These are phyloP conservation scores for Sebastes goodei DNA, from an alignment of 2,797 vertebrate genomes.

Conservation along the genomic window DNA sequence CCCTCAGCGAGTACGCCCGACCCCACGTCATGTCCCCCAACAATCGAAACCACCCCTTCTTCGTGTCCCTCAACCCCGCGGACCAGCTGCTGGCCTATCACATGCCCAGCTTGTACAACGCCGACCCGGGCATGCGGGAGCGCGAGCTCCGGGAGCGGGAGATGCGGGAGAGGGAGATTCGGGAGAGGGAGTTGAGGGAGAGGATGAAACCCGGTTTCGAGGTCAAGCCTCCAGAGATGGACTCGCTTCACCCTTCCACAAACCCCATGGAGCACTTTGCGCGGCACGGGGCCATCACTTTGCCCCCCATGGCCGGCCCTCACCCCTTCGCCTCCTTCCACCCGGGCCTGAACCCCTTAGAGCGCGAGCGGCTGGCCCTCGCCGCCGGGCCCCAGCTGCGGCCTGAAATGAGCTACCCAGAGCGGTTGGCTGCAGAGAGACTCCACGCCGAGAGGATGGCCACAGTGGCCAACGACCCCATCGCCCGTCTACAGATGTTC, in stretches of 20 bases:
- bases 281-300: slow-evolving; percentile 93
- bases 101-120: slow-evolving; percentile 95
- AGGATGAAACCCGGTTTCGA: slow-evolving; percentile 99
- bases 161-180: slow-evolving; percentile 92
- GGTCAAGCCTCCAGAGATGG: slow-evolving; percentile 97
- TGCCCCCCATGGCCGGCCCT: slow-evolving; percentile 91
- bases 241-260: slow-evolving; percentile 92
- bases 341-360: slow-evolving; percentile 93
- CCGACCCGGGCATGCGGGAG: slow-evolving; percentile 93
- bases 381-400: slow-evolving; percentile 93
- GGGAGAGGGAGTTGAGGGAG: slow-evolving; percentile 93
- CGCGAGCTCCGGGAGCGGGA: slow-evolving; percentile 94
- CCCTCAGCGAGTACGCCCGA: slow-evolving; percentile 97
- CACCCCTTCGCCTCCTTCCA: slow-evolving; percentile 97
- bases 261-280: slow-evolving; percentile 99
- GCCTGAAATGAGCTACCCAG: slow-evolving; percentile 97
- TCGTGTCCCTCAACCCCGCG: slow-evolving; percentile 93
- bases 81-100: slow-evolving; percentile 97
- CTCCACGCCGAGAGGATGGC: slow-evolving; percentile 98
- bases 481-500: slow-evolving; percentile 99
- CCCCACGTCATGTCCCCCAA: slow-evolving; percentile 99
- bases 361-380: slow-evolving; percentile 94
- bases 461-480: slow-evolving; percentile 94
- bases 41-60: slow-evolving; percentile 98
- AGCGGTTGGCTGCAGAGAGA: slow-evolving; percentile 94